phyloP scores from a whole-genome alignment of 2,797 vertebrate species.

The Loris lydekkerianus region DNA sequence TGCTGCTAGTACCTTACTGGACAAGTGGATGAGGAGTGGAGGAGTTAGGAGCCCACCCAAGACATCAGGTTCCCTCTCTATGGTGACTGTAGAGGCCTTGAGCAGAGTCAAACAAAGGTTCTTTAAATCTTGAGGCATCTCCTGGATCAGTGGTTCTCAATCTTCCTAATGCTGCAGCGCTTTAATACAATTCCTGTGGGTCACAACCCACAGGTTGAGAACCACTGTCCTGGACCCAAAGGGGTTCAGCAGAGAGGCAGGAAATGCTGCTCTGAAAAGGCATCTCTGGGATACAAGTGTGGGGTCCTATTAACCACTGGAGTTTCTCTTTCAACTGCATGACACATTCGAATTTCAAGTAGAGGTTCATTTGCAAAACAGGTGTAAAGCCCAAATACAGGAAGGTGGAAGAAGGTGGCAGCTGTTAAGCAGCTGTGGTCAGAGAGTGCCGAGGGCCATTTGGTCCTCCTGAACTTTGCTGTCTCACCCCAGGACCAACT shows the following conservation, averaged over 20 bases:
- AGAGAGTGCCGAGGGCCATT: background rate
- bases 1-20: background rate
- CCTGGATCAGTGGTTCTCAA: background rate
- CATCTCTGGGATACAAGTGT: background rate
- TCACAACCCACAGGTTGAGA: too few species aligned
- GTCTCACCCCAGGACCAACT: background rate
- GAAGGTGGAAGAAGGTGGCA: background rate
- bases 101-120: background rate
- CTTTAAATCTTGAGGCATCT: constrained; percentile 10
- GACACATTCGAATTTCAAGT: constrained; percentile 35
- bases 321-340: constrained; percentile 5
- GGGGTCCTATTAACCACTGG: background rate
- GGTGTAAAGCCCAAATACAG: background rate
- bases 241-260: constrained; percentile 27
- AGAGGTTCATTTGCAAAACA: constrained; percentile 38
- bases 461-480: background rate
- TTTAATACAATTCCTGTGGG: too few species aligned
- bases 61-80: background rate
- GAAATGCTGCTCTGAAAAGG: background rate
- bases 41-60: background rate
- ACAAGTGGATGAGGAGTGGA: background rate
- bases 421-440: background rate
- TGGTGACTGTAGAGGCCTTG: background rate
- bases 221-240: background rate
- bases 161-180: too few species aligned